These are phyloP conservation scores for Ichneumon xanthorius DNA, from an alignment of 2,888 invertebrate genomes.

Conservation along the genomic window DNA sequence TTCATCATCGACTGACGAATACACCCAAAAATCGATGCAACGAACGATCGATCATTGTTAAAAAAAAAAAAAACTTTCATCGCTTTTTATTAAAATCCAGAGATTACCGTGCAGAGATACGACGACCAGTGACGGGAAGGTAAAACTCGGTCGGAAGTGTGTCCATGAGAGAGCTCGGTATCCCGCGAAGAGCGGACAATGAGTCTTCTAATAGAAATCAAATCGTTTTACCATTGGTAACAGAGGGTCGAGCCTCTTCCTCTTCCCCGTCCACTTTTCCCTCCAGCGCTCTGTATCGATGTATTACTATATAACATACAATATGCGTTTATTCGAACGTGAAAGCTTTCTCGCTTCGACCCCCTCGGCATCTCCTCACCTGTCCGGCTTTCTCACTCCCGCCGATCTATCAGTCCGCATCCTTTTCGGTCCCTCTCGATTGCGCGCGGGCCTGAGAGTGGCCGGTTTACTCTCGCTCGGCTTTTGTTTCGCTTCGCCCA, in stretches of 20 bases:
- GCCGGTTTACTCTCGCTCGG: conserved; percentile 54
- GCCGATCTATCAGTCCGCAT: conserved; percentile 34
- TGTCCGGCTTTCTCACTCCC: conserved; percentile 68
- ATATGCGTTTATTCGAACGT: conserved; percentile 47
- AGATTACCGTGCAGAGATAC: not conserved
- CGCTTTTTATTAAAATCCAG: not conserved
- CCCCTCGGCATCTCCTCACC: conserved; percentile 49
- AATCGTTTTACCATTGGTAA: conserved; percentile 82
- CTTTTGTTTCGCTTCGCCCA: conserved; percentile 71
- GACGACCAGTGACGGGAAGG: not conserved
- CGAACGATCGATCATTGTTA: not conserved
- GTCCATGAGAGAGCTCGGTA: conserved; percentile 47
- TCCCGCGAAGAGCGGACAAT: conserved; percentile 81
- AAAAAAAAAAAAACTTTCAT: not conserved
- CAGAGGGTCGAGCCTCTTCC: conserved; percentile 45
- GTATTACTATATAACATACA: conserved; percentile 50
- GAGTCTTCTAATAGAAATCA: conserved; percentile 83
- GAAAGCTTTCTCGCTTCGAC: conserved; percentile 65
- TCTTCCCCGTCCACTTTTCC: conserved; percentile 25
- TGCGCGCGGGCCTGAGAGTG: conserved; percentile 46
- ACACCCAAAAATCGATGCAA: not conserved
- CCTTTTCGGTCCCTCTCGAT: conserved; percentile 40
- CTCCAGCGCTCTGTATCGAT: conserved; percentile 16
- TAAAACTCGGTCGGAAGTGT: conserved; percentile 2
- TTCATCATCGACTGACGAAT: no score